Evolutionary conservation across 2,113 vertebrate species (phyloP).

Genomic region (Cyprichromis sp.): DNA sequence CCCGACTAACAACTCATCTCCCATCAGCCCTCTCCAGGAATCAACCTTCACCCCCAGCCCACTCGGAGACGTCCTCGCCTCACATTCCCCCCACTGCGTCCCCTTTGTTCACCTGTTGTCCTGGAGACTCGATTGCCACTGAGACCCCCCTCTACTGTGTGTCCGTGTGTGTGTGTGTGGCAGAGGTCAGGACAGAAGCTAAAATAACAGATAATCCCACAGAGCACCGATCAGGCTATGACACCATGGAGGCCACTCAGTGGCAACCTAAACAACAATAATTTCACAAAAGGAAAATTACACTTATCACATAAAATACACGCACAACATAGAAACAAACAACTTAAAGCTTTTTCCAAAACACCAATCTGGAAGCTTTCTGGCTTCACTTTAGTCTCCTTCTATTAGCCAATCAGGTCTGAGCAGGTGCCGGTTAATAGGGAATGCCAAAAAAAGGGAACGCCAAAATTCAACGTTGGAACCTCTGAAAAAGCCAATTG

Average conservation of each 20-base stretch:
- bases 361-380: neutral
- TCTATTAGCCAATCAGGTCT: neutral
- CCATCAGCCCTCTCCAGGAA: neutral
- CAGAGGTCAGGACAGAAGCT: slow-evolving; percentile 54
- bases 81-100: slow-evolving; percentile 60
- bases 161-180: neutral
- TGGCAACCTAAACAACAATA: accelerated
- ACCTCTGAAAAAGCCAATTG: neutral
- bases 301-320: neutral
- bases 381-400: neutral
- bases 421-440: neutral
- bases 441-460: neutral
- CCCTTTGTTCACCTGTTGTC: slow-evolving; percentile 75
- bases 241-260: slow-evolving; percentile 2
- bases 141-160: slow-evolving; percentile 51
- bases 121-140: slow-evolving; percentile 59
- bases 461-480: neutral
- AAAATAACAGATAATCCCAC: slow-evolving; percentile 59
- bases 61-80: neutral
- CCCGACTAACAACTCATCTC: neutral
- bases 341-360: neutral
- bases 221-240: neutral
- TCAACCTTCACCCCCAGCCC: slow-evolving; percentile 2
- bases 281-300: neutral
- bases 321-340: neutral